Evolutionary conservation across 2,888 invertebrate species (phyloP), one percentile per base, ranked within the genome.

Genomic region (Oligia strigilis): DNA sequence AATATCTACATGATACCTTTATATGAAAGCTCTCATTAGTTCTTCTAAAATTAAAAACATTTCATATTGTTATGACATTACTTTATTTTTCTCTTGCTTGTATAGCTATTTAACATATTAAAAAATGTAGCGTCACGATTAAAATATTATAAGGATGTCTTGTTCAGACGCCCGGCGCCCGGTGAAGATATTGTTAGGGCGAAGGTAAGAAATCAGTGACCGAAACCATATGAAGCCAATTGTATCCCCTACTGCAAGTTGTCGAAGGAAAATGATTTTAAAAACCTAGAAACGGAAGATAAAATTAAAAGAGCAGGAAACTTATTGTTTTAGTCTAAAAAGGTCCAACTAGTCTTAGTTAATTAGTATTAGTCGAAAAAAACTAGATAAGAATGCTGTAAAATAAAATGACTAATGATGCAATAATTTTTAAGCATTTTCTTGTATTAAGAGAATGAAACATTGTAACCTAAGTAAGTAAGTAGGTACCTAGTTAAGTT

Each of bases 211-310:
- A 55, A 55, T 46, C n/a, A 90, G 90, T 89, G 89, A 72, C 90
- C 64, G 52, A 70, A 67, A 78, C 71, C 72, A n/a, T 87, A 89
- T 77, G 84, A 86, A 88, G 89, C 79, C 84, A 89, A 89, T 89
- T 83, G 36, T 36, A 69, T 65, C 71, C 85, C 78, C 77, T 83
- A 86, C 79, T 65, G 0, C 11, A 23, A 14, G 17, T 49, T 60
- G 14, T 60, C 77, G 78, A 76, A 40, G 11, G 13, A 60, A 76
- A 62, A 72, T 46, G 0, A 13, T 36, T 4, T 4, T 23, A 9
- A 23, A 46, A 64, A 58, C 13, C 46, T 43, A 40, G 0, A 55
- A 58, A 11, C 5, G 1, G 52, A 36, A 23, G 2, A 2, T 19
- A 60, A 52, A 46, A 46, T 9, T 29, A 13, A 43, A 43, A 40